Base-by-base conservation (phyloP, 2,113 vertebrate species). In the Xyrauchen texanus region DNA sequence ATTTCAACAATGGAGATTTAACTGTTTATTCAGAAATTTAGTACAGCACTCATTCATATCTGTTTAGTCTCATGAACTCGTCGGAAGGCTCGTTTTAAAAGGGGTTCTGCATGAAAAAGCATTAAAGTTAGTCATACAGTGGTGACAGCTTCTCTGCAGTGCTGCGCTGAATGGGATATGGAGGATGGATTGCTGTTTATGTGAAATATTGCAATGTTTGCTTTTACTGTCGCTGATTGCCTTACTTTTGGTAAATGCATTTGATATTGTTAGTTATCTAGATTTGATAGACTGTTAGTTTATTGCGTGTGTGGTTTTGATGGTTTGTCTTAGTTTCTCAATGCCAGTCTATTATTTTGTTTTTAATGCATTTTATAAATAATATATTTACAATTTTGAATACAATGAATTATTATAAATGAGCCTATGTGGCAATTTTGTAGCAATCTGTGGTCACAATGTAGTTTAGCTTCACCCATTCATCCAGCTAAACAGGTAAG, bases 181-280 rank as follows among this genome's bases (percentile, higher is more conserved):
- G 81, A 83, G 78, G 55, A 93, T 92, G 93, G 91, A 89, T 78
- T 87, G 67, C 4, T 44, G 77, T 44, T 52, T 90, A 8, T 90
- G 85, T 85, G 88, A 88, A 51, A 68, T 91, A 52, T 7, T 93
- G 75, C 83, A 87, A 78, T 80, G 15, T 42, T 71, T 92, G 42
- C 49, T 88, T 7, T 86, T 82, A 0, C 55, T 92, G 68, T 87
- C 86, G 74, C 79, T 81, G 63, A 4, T 89, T 0, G 67, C 7
- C 77, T 72, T 93, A 0, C 58, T 91, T 61, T 74, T 90, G 90
- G 93, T 94, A 79, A 82, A 81, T 49, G 7, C 12, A 5, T 21
- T 3, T 79, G 4, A n/a, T n/a, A n/a, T n/a, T n/a, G n/a, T n/a
- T n/a, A n/a, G n/a, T 49, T 86, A 88, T 87, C 3, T 8, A 47